Base-by-base conservation (phyloP, 1,140 invertebrate genomes). In the Drosophila virilis region DNA sequence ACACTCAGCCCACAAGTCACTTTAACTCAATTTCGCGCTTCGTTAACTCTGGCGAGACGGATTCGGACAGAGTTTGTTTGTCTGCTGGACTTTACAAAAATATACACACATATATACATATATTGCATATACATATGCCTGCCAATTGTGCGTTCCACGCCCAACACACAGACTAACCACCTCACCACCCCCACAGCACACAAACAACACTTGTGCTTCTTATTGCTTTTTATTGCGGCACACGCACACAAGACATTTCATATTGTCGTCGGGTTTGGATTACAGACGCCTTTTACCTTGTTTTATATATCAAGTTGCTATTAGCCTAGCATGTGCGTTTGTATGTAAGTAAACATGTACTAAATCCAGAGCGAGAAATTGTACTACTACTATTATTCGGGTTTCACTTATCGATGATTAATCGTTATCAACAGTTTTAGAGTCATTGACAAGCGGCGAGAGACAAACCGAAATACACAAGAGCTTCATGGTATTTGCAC, bases 1-100 rank as follows among this genome's bases (percentile, higher is more conserved):
- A 54, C 54, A 73, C 73, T 43, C 45, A 51, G 38, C 66, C 58
- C 54, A 17, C 13, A 61, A 78, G 45, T 40, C 46, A 60, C 65
- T 60, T 62, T 62, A 72, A 65, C 68, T 62, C 48, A 89, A 89
- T 89, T 88, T 83, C 64, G 83, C 85, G 84, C 77, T 83, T 89
- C 80, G 83, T 57, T 89, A 77, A 59, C 73, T 76, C 68, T 74
- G 67, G 52, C 75, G 73, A 64, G 62, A 80, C 59, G 43, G 37
- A 32, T 42, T 35, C 32, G 35, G 35, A 35, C 50, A 33, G 17
- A 32, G 38, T 42, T 28, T 58, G 40, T 17, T 40, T 17, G 40
- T 37, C 33, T 43, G 35, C 57, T 74, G 70, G 52, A 59, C 48
- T 37, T 22, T 43, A 55, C 40, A 61, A 45, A 55, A 73, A 54